A percentile compares a stretch with the other conserved stretches of the same genome.
These are phyloP conservation scores for Pomacea maculata DNA, from an alignment of 1,140 invertebrate species.

Conservation along the genomic window DNA sequence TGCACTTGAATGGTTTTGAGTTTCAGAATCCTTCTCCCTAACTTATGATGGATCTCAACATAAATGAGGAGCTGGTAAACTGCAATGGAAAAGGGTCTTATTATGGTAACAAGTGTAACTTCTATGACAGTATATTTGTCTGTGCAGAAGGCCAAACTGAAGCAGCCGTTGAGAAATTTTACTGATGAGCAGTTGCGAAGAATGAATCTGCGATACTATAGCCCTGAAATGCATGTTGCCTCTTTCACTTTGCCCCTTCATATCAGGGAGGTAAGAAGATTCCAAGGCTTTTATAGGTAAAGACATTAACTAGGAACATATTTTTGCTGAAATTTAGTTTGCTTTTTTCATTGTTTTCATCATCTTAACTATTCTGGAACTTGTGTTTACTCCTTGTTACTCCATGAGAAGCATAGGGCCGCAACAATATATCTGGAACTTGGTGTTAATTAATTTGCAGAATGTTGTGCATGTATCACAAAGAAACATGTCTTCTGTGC, in stretches of 20 bases:
- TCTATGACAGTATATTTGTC: slow-evolving; percentile 7
- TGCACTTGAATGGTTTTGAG: no score
- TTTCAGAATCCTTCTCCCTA: not conserved
- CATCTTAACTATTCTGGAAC: no score
- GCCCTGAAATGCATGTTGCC: slow-evolving; percentile 80
- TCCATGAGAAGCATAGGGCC: no score
- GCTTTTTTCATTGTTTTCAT: no score
- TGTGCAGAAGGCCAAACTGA: slow-evolving; percentile 75
- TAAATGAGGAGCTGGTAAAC: not conserved
- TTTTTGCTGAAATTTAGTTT: no score
- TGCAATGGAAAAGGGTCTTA: not conserved
- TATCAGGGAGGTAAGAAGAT: slow-evolving; percentile 69
- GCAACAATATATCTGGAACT: no score
- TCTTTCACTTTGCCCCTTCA: slow-evolving; percentile 89
- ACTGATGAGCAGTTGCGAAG: slow-evolving; percentile 75
- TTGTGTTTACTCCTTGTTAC: no score
- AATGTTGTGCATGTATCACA: no score
- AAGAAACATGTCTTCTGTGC: no score
- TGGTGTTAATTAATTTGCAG: no score
- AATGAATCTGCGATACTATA: slow-evolving; percentile 89
- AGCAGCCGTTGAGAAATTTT: slow-evolving; percentile 75
- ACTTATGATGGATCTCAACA: not conserved
- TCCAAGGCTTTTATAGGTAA: not conserved
- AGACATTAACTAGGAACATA: no score
- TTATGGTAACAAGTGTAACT: not conserved